Evolutionary conservation across 1,140 invertebrate genomes (phyloP).

Genomic region (Drosophila prosaltans): DNA sequence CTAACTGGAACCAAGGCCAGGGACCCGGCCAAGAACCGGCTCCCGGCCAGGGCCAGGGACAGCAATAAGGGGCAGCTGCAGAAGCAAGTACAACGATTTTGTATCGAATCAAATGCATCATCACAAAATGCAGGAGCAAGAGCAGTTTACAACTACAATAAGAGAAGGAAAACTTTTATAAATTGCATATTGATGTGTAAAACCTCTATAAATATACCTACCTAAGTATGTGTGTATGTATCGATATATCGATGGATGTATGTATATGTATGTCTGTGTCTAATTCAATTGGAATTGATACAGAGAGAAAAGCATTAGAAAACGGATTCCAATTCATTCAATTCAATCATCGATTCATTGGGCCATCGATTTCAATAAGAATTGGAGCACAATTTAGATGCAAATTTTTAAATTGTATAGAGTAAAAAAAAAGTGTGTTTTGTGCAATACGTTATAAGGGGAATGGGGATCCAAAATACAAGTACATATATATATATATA

Average conservation of each 20-base stretch:
- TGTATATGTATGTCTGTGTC: background rate
- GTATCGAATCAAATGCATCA: constrained; percentile 30
- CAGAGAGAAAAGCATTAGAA: constrained; percentile 7
- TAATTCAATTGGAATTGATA: background rate
- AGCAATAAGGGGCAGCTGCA: constrained; percentile 36
- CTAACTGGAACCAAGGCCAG: constrained; percentile 43
- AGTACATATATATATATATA: constrained; percentile 41
- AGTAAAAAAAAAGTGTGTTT: constrained; percentile 7
- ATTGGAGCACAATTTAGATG: constrained; percentile 23
- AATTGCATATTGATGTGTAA: constrained; percentile 18
- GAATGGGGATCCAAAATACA: constrained; percentile 30
- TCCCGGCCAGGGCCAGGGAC: constrained; percentile 10
- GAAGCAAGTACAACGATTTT: constrained; percentile 55
- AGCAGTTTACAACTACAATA: constrained; percentile 22
- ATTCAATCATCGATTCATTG: constrained; percentile 4
- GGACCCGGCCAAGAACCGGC: background rate
- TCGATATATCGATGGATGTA: constrained; percentile 17
- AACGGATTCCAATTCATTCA: background rate
- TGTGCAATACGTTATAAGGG: constrained; percentile 39
- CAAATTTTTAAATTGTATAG: constrained; percentile 46
- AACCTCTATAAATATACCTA: constrained; percentile 25
- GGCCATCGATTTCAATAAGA: constrained; percentile 19
- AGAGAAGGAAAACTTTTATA: constrained; percentile 24
- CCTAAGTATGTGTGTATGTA: constrained; percentile 14
- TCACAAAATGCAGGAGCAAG: constrained; percentile 12